phyloP scores from a whole-genome alignment of 1,140 invertebrate genomes.

The Drosophila willistoni region DNA sequence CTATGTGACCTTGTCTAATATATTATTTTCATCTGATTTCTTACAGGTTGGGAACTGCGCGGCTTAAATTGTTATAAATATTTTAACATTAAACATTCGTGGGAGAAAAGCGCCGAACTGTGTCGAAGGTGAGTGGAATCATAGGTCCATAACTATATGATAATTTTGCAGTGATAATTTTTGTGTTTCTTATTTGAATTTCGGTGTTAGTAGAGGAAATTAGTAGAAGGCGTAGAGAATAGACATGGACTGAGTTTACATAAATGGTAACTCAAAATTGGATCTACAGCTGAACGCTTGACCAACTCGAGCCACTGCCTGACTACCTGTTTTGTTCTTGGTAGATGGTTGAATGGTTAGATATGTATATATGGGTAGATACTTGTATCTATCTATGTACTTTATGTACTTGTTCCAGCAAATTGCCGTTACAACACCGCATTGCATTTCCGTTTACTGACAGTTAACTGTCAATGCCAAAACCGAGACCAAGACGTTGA shows the following conservation, averaged over 20 bases:
- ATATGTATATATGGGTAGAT: constrained; percentile 13
- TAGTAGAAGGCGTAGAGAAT: constrained; percentile 5
- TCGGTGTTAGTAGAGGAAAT: constrained; percentile 11
- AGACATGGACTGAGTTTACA: not conserved
- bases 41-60: constrained; percentile 94
- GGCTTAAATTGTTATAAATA: constrained; percentile 97
- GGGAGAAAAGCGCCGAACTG: constrained; percentile 96
- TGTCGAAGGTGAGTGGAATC: constrained; percentile 92
- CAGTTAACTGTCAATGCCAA: constrained; percentile 79
- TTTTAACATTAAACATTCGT: constrained; percentile 97
- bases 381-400: constrained; percentile 8
- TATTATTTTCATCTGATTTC: constrained; percentile 35
- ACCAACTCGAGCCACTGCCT: constrained; percentile 46
- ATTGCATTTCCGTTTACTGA: constrained; percentile 74
- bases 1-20: constrained; percentile 54
- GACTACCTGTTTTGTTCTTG: constrained; percentile 68
- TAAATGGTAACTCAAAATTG: constrained; percentile 28
- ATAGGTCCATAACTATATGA: constrained; percentile 67
- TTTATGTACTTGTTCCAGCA: constrained; percentile 43
- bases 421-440: constrained; percentile 73
- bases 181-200: constrained; percentile 14
- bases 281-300: constrained; percentile 50
- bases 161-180: constrained; percentile 52
- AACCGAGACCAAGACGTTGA: constrained; percentile 44
- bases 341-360: constrained; percentile 31